Evolutionary conservation across 2,797 vertebrate genomes (phyloP), one percentile per base, ranked within the genome.

Genomic region (Pelochelys cantorii): DNA sequence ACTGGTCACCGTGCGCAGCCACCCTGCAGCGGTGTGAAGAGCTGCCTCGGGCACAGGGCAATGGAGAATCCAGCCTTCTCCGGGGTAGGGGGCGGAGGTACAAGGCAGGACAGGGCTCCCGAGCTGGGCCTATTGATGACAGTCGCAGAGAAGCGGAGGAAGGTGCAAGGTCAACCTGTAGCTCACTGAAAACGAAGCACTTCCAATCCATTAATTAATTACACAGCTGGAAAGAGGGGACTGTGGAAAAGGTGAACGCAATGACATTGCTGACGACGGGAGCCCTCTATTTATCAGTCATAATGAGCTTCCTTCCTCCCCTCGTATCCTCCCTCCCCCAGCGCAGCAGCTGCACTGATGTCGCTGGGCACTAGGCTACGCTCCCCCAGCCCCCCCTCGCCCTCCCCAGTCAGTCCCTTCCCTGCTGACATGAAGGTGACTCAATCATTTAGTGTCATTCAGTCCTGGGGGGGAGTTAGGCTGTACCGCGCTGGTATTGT

Each of bases 261-360:
- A 97, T 97, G 96, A 97, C 96, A 97, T 85, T 94, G 94, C 93
- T 95, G 96, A 94, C 95, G 97, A 97, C 84, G 57, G 93, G 87
- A 97, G 87, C 93, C 96, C 93, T 95, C 94, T 95, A 96, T 97
- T 97, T 97, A 97, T 97, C 96, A 97, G 96, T 97, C 93, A 95
- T 97, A 97, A 97, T 94, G 96, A 97, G 95, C 93, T 96, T 79
- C 48, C 92, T 95, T 95, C 90, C 10, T 0, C n/a, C 88, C 84
- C 62, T 83, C 82, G 88, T 92, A 93, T 95, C 54, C 84, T 97
- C 89, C 96, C 94, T 97, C 94, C 96, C 92, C 90, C 84, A 94
- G 94, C 48, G 94, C 95, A 96, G 85, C 96, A 97, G 94, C 95
- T 97, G 97, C 93, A 96, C 79, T 74, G 59, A 81, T 93, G 90